Evolutionary conservation across 2,797 vertebrate genomes (phyloP).

Genomic region (Astyanax mexicanus): DNA sequence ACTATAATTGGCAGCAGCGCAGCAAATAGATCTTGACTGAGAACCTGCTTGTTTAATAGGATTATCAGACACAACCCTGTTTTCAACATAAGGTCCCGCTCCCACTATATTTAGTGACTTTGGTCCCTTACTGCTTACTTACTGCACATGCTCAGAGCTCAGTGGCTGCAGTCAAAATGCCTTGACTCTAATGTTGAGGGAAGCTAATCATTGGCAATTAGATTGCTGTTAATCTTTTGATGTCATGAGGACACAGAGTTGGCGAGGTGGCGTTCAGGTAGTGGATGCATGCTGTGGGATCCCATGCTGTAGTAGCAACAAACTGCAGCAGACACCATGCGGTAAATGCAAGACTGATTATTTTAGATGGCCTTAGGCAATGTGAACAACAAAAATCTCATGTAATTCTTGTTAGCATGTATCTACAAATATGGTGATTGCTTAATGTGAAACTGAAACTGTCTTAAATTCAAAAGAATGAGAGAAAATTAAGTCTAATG

Average conservation of each 20-base stretch:
- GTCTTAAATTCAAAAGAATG: no score
- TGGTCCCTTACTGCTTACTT: not conserved
- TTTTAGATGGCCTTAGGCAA: no score
- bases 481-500: no score
- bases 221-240: not conserved
- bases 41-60: slow-evolving; percentile 13
- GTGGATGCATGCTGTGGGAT: not conserved
- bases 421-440: no score
- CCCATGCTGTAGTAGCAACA: not conserved
- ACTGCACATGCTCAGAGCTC: not conserved
- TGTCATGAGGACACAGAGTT: not conserved
- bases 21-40: slow-evolving; percentile 8
- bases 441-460: no score
- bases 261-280: not conserved
- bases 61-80: slow-evolving; percentile 1
- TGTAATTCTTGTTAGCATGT: no score
- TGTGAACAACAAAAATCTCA: no score
- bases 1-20: slow-evolving; percentile 19
- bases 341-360: not conserved
- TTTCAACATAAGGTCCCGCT: slow-evolving; percentile 4
- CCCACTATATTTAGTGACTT: slow-evolving; percentile 4
- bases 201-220: not conserved
- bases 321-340: not conserved
- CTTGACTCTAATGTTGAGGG: not conserved
- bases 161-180: not conserved